A percentile compares a stretch with the other conserved stretches of the same genome.
phyloP scores from a whole-genome alignment of 2,888 invertebrate genomes.

The Epinotia brunnichana region DNA sequence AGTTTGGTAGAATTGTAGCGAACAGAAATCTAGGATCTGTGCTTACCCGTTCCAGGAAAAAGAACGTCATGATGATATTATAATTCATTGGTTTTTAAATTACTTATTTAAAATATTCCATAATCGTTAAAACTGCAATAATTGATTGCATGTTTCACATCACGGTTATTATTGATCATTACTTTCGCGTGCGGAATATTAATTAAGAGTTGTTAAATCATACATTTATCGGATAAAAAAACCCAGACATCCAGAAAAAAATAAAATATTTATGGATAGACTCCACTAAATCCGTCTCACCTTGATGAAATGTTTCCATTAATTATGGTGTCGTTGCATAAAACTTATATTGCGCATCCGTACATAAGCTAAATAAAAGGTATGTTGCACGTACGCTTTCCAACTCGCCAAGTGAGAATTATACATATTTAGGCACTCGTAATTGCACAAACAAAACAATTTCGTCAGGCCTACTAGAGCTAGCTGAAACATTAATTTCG shows the following conservation, averaged over 20 bases:
- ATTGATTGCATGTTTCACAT: background rate
- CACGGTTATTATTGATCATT: background rate
- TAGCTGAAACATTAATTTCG: conserved; percentile 15
- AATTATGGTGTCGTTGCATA: background rate
- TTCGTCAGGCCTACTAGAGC: background rate
- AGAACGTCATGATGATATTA: no score
- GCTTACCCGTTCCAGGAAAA: background rate
- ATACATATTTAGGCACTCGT: background rate
- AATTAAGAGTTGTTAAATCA: background rate
- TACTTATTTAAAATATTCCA: no score
- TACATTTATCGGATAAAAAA: background rate
- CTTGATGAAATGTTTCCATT: no score
- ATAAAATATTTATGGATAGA: no score
- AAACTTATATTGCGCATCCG: background rate
- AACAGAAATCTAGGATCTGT: background rate
- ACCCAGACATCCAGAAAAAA: background rate
- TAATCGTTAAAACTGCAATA: background rate
- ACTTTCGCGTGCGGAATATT: background rate
- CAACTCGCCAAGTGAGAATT: background rate
- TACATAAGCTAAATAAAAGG: background rate
- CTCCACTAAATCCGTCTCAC: no score
- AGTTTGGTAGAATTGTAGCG: no score
- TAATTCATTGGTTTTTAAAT: no score
- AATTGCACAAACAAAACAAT: conserved; percentile 38
- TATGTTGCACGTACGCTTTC: background rate